phyloP scores from a whole-genome alignment of 2,797 vertebrate species.

The Rhinella marina region DNA sequence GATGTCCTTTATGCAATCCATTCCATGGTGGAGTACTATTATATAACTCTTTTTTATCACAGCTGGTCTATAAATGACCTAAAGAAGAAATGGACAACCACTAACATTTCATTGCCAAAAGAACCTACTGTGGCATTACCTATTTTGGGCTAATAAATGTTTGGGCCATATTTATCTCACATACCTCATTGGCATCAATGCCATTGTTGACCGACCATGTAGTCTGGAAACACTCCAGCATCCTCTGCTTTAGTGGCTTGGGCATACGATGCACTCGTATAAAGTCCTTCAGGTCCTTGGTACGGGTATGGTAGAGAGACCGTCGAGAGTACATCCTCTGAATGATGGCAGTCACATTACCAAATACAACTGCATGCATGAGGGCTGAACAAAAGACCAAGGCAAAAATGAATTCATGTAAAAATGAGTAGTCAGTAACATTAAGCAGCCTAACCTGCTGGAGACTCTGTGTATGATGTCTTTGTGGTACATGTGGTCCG shows the following conservation, averaged over 20 bases:
- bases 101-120: not conserved
- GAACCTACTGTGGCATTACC: not conserved
- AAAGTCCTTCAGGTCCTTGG: constrained; percentile 69
- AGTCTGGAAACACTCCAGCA: constrained; percentile 68
- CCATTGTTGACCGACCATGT: constrained; percentile 69
- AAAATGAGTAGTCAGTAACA: not conserved
- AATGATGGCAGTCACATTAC: constrained; percentile 68
- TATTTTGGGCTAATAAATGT: not conserved
- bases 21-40: not conserved
- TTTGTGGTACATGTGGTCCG: too few species aligned
- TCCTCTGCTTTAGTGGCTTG: constrained; percentile 66
- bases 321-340: constrained; percentile 69
- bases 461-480: too few species aligned
- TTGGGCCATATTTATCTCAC: not conserved
- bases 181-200: constrained; percentile 67
- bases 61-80: not conserved
- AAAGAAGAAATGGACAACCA: not conserved
- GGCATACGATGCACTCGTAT: constrained; percentile 68
- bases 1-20: too few species aligned
- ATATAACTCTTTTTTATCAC: not conserved
- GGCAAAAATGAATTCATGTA: not conserved
- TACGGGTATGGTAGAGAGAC: constrained; percentile 67
- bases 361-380: constrained; percentile 68
- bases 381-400: constrained; percentile 61
- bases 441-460: not conserved